These are phyloP conservation scores for Vulpes lagopus DNA, from an alignment of 2,113 vertebrate genomes.

Conservation along the genomic window DNA sequence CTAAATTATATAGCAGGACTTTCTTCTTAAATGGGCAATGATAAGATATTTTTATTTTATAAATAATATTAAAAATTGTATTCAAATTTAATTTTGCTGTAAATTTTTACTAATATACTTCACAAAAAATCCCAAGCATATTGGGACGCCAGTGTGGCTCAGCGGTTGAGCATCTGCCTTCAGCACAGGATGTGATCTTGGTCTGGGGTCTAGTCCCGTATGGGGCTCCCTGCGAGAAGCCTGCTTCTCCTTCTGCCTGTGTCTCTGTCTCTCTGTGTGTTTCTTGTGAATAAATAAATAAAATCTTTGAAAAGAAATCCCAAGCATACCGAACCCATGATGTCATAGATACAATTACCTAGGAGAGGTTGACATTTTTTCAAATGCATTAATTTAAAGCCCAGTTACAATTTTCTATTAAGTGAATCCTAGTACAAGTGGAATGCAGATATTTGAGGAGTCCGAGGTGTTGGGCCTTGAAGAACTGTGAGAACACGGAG, in stretches of 20 bases:
- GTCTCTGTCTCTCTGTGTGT: too few species aligned
- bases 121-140: neutral
- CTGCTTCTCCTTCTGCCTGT: too few species aligned
- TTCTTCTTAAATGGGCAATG: neutral
- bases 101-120: neutral
- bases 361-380: neutral
- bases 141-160: too few species aligned
- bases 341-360: neutral
- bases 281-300: too few species aligned
- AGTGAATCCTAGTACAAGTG: neutral
- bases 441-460: neutral
- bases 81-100: slow-evolving; percentile 1
- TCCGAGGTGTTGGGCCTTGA: neutral
- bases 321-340: neutral
- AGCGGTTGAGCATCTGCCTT: too few species aligned
- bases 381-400: neutral
- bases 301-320: neutral
- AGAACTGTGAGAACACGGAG: neutral
- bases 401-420: neutral
- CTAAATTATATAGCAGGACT: neutral
- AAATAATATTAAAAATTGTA: neutral
- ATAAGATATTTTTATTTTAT: neutral
- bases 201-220: too few species aligned
- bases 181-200: too few species aligned
- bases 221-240: too few species aligned